Percentiles rank a stretch among this genome's conserved stretches.
phyloP scores from a whole-genome alignment of 2,113 vertebrate species.

The Onychorhynchus coronatus region DNA sequence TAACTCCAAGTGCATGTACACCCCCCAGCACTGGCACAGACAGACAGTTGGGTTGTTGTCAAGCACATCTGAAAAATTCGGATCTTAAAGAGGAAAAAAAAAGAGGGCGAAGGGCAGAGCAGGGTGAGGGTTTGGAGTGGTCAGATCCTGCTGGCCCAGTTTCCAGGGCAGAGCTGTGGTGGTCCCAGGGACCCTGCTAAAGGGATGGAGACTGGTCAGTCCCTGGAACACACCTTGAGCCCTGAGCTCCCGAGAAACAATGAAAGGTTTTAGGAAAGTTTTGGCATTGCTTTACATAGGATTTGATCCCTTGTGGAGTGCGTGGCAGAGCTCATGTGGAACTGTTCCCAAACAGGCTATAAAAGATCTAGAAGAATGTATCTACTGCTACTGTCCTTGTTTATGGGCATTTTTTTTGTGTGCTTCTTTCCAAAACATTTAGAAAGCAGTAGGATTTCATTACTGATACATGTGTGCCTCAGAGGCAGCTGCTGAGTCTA shows the following conservation, averaged over 20 bases:
- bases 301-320: not conserved
- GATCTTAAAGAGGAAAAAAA: not conserved
- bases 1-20: not conserved
- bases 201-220: not conserved
- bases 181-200: not conserved
- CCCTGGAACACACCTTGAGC: not conserved
- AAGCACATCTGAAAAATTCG: not conserved
- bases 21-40: not conserved
- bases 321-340: not conserved
- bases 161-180: not conserved
- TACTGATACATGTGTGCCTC: not conserved
- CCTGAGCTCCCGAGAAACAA: not conserved
- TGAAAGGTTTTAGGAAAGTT: not conserved
- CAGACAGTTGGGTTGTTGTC: not conserved
- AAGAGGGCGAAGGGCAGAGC: not conserved
- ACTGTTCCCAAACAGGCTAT: not conserved
- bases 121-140: not conserved
- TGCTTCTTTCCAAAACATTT: not conserved
- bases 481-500: not conserved
- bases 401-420: not conserved
- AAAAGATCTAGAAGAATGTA: not conserved
- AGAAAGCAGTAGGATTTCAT: not conserved
- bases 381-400: not conserved
- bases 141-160: not conserved
- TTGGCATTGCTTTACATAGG: not conserved